Base-by-base conservation (phyloP, 1,140 invertebrate species). In the Portunus trituberculatus region DNA sequence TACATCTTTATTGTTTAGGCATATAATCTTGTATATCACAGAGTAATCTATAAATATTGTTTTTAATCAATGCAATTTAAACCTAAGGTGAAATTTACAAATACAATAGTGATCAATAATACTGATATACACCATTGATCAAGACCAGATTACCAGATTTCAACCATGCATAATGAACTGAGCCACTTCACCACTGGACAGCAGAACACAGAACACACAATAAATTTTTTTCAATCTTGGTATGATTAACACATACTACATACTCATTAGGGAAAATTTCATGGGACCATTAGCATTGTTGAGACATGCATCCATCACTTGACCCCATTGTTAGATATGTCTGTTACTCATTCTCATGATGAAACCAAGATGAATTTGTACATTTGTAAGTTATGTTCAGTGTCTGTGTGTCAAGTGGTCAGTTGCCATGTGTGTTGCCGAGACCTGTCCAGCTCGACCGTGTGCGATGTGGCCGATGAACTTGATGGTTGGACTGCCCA, bases 1-100 rank as follows among this genome's bases (percentile, higher is more conserved):
- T 95, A 88, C 94, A 95, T 95, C 94, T 92, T 93, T 95, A 95
- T 95, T 76, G 84, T 95, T 93, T 95, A 95, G 90, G 90, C 94
- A 92, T 88, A 95, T 92, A 88, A 83, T 88, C 94, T 95, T 88
- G 83, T 95, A 93, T 92, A 88, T 67, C 84, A 95, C 92, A 95
- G 46, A 92, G 39, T 95, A 92, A 92, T 46, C 29, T 92, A 95
- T 95, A 93, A 89, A 89, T 91, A 95, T 83, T 95, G 94, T 95
- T 95, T 93, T 95, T 52, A 93, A 92, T 95, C 83, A 92, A 87
- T 92, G 94, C 94, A 95, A 95, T 39, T 95, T 94, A 94, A 95
- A 91, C 25, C 82, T 95, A 95, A 95, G 94, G 48, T 95, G 87
- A 94, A 95, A 46, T n/a, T 92, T 92, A 25, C 46, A 92, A 46